A percentile compares a stretch with the other conserved stretches of the same genome.
Conservation (phyloP, 2,888 invertebrate genomes). For the Mythimna lalbum region DNA sequence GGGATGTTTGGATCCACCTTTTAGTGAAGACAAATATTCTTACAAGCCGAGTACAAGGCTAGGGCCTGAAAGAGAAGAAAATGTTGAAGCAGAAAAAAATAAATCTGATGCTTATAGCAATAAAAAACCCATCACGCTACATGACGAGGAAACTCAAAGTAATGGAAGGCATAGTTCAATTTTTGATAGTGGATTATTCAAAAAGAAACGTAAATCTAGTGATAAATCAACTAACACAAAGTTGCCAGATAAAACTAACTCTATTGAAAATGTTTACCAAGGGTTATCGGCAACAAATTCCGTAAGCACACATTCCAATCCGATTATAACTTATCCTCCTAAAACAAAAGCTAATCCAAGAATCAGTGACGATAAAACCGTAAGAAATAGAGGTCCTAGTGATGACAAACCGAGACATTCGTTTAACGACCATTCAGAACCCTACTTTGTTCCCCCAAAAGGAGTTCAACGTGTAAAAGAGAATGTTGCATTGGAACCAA, state of each 20-base stretch:
- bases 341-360: conserved; percentile 61
- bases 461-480: conserved; percentile 53
- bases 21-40: conserved; percentile 80
- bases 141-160: conserved; percentile 23
- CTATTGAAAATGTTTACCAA: conserved; percentile 64
- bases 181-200: conserved; percentile 55
- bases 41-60: conserved; percentile 67
- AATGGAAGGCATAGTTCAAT: conserved; percentile 53
- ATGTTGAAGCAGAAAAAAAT: background rate
- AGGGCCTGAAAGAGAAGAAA: conserved; percentile 15
- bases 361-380: conserved; percentile 59
- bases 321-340: conserved; percentile 80
- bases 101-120: background rate
- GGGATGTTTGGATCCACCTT: conserved; percentile 86
- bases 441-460: conserved; percentile 73
- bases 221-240: conserved; percentile 44
- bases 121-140: background rate
- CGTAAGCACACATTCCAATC: conserved; percentile 68
- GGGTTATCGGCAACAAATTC: conserved; percentile 50
- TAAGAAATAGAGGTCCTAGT: conserved; percentile 46
- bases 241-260: conserved; percentile 46
- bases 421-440: conserved; percentile 60
- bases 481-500: conserved; percentile 13
- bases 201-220: conserved; percentile 57
- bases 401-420: conserved; percentile 60